These are phyloP conservation scores for Bettongia penicillata DNA, from an alignment of 2,113 vertebrate genomes.

Conservation along the genomic window DNA sequence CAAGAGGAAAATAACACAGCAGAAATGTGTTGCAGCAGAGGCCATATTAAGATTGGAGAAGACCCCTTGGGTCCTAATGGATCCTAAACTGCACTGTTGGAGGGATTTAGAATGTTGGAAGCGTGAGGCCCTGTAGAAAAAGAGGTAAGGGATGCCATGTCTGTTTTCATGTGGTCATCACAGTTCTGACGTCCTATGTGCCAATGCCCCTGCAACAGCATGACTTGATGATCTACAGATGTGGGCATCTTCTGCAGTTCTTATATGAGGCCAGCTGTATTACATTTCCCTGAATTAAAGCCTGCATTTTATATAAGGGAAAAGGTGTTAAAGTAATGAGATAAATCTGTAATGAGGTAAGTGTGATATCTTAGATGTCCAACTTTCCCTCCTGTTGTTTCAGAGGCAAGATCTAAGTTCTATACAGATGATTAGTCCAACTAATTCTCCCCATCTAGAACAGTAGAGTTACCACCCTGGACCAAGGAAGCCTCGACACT, in stretches of 20 bases:
- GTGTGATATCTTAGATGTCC: neutral
- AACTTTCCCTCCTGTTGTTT: neutral
- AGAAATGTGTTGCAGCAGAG: constrained; percentile 66
- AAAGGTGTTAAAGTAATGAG: neutral
- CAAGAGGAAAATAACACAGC: constrained; percentile 61
- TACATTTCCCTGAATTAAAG: neutral
- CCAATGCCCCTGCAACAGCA: neutral
- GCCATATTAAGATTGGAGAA: neutral
- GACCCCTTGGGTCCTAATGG: neutral
- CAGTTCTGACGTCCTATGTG: neutral
- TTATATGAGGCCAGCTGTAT: rapidly evolving
- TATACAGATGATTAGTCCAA: neutral
- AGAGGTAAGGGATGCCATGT: neutral
- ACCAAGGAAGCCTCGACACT: neutral
- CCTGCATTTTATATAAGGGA: neutral
- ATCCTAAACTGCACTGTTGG: neutral
- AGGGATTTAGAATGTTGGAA: neutral
- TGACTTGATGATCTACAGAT: neutral
- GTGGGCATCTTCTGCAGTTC: neutral
- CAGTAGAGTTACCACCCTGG: neutral
- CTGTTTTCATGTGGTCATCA: neutral
- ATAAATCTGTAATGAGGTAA: neutral
- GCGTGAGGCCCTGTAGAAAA: neutral
- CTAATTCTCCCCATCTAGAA: neutral
- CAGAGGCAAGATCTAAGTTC: neutral